Evolutionary conservation across 2,888 invertebrate genomes (phyloP), one percentile per base, ranked within the genome.

Genomic region (Cybosia mesomella): DNA sequence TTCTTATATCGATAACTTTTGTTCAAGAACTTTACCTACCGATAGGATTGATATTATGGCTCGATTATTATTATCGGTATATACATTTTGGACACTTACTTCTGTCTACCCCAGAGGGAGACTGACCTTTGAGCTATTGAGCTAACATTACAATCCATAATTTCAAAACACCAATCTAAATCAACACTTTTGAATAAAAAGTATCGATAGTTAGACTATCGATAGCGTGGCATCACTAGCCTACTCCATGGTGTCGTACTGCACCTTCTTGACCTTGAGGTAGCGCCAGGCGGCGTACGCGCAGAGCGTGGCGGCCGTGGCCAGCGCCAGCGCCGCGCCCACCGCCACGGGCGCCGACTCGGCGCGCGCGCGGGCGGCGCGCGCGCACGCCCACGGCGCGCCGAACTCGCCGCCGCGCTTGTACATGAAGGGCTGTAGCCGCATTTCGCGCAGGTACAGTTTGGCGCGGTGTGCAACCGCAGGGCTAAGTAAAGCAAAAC

Each of bases 381-480:
- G 91, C 0, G 93, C 95, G 85, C 97, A 97, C 73, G 96, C 96
- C 92, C 97, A 97, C 1, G 96, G 95, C 0, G 96, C 95, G 0
- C 97, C 97, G 85, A 97, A 96, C 73, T 95, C 95, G 0, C 96
- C 96, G 57, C 97, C 96, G 58, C 97, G 97, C 87, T 97, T 97
- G 92, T 97, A 98, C 96, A 98, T 98, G 91, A 98, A 98, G 32
- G 98, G 98, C 86, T 98, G 98, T 68, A 98, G 95, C 70, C 97
- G 96, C 92, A 98, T 94, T 76, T 97, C 96, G 32, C 97, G 95
- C 18, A 97, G 92, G 79, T 96, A 96, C 0, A 97, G 90, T 58
- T 96, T 96, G 0, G 96, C 97, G 67, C 95, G 95, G 80, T 96
- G 96, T 0, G 87, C 90, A 11, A 89, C 86, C 21, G 86, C 85